These are phyloP conservation scores for Toxostoma redivivum DNA, from an alignment of 2,113 vertebrate species.

Conservation along the genomic window DNA sequence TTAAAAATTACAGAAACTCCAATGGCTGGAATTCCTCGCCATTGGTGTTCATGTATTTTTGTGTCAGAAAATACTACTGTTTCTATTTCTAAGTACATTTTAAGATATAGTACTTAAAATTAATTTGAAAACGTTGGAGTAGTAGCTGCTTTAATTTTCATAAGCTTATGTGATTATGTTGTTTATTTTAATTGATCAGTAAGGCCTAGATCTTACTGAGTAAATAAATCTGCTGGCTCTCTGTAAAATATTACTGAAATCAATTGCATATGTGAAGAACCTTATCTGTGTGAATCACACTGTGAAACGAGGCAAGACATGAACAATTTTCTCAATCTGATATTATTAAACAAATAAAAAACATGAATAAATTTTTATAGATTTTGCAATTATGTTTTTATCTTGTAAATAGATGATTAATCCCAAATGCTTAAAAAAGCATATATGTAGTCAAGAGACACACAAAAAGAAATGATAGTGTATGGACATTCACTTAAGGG, in stretches of 20 bases:
- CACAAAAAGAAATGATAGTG: background rate
- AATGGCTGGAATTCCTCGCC: background rate
- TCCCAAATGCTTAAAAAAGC: background rate
- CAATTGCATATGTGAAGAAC: background rate
- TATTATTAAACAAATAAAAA: background rate
- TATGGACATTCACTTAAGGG: background rate
- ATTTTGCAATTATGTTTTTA: background rate
- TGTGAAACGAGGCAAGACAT: background rate
- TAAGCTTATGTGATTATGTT: background rate
- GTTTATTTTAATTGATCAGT: conserved; percentile 4
- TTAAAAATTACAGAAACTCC: background rate
- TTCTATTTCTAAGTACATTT: background rate
- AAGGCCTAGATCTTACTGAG: background rate
- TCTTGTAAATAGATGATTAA: background rate
- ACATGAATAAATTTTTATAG: background rate
- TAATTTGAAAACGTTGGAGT: background rate
- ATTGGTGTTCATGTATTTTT: background rate
- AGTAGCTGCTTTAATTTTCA: background rate
- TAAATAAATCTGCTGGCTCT: background rate
- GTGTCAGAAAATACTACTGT: background rate
- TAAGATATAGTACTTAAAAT: background rate
- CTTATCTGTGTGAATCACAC: background rate
- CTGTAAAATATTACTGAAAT: background rate
- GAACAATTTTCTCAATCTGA: background rate
- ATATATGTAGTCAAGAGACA: background rate